Evolutionary conservation across 1,140 invertebrate genomes (phyloP), one percentile per base, ranked within the genome.

Genomic region (Calycopis cecrops): DNA sequence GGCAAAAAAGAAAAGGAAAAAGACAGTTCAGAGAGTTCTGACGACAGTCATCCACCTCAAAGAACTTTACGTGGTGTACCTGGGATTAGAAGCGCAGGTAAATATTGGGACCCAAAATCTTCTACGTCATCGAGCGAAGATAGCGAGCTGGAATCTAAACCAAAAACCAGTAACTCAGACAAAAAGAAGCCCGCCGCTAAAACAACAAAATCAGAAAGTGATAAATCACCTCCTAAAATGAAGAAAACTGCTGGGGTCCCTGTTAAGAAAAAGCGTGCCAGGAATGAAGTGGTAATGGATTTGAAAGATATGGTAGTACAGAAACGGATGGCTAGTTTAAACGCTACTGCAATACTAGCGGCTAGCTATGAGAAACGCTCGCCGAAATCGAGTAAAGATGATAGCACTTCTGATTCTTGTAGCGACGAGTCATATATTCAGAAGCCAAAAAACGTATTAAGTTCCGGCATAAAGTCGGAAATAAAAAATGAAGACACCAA

Each of bases 281-380:
- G 90, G 61, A 91, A 91, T 48, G 93, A 94, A 71, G 89, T 94
- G 28, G 91, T 93, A 14, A 95, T 96, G 91, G 94, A 96, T 72
- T 85, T 96, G 44, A 95, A 95, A 69, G 94, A 95, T 64, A 95
- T 96, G 91, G 93, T 97, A 0, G 94, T 96, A 1, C 91, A 93
- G 63, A 97, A 97, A 73, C 90, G 96, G 21, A 97, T 98, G 96
- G 96, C 96, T 9, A 97, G 94, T 73, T 83, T 98, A 16, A 98
- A 98, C 84, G 96, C 96, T 9, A 94, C 94, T 9, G 96, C 96
- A 11, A 98, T 98, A 64, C 88, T 98, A 60, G 95, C 96, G 1
- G 96, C 96, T 16, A 96, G 94, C 58, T 97, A 97, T 73, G 96
- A 97, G 74, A 94, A 94, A 78, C 89, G 91, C 17, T 88, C 90